Conservation (phyloP, 64 coral and sea anemone species). For the Anthopleura sola region DNA sequence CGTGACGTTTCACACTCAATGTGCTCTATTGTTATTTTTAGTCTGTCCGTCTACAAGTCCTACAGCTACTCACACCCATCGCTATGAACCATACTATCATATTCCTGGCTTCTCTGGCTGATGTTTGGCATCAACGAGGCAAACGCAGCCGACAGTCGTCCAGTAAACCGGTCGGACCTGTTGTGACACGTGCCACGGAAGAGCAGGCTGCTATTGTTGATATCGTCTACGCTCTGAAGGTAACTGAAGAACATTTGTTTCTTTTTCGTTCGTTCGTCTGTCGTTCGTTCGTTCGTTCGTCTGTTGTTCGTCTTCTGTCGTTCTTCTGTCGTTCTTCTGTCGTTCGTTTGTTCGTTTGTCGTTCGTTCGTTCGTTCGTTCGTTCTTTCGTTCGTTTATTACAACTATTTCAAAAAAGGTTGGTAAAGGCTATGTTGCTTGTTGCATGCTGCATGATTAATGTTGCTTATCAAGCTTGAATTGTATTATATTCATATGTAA, state of each 20-base stretch:
- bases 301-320: too few species aligned
- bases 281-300: too few species aligned
- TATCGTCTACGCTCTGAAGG: constrained; percentile 85
- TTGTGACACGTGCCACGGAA: constrained; percentile 65
- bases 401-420: too few species aligned
- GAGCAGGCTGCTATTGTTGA: constrained; percentile 79
- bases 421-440: too few species aligned
- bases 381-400: too few species aligned
- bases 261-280: neutral
- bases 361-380: too few species aligned
- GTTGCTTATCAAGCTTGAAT: too few species aligned
- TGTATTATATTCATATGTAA: too few species aligned
- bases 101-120: constrained; percentile 89
- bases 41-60: constrained; percentile 81
- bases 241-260: neutral
- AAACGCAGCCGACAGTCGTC: constrained; percentile 35
- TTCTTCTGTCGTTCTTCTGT: too few species aligned
- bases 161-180: constrained; percentile 21
- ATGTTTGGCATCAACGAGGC: constrained; percentile 89
- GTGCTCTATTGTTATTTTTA: neutral
- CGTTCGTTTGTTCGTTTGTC: too few species aligned
- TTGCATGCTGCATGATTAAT: too few species aligned
- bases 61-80: constrained; percentile 85
- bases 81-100: constrained; percentile 94
- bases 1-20: too few species aligned